These are phyloP conservation scores for Corynorhinus townsendii DNA, from an alignment of 2,113 vertebrate genomes.

Conservation along the genomic window DNA sequence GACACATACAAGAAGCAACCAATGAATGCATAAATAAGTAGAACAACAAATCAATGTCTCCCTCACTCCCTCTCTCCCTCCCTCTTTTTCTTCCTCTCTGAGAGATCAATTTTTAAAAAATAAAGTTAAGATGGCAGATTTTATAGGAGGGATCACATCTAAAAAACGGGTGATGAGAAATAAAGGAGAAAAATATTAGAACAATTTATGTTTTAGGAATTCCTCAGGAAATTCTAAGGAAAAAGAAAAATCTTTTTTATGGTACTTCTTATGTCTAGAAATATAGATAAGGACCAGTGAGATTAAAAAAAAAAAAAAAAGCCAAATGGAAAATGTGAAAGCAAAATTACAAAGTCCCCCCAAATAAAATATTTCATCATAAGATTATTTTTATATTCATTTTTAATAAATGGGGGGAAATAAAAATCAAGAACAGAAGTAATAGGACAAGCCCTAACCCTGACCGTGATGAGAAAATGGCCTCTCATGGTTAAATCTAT, in stretches of 20 bases:
- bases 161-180: background rate
- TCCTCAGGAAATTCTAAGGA: background rate
- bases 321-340: slow-evolving; percentile 11
- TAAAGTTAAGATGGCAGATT: background rate
- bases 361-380: background rate
- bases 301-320: background rate
- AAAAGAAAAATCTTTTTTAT: background rate
- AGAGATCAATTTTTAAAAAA: background rate
- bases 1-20: background rate
- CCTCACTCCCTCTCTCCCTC: background rate
- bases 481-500: background rate
- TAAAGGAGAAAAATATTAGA: background rate
- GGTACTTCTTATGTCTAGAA: background rate
- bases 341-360: background rate
- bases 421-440: background rate
- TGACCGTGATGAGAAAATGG: background rate
- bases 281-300: background rate
- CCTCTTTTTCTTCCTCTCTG: background rate
- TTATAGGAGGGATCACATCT: background rate
- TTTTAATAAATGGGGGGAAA: background rate
- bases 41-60: background rate
- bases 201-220: background rate
- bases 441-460: background rate
- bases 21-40: background rate
- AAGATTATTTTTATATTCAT: slow-evolving; percentile 5